phyloP scores from a whole-genome alignment of 2,113 vertebrate species.

The Heptranchias perlo region DNA sequence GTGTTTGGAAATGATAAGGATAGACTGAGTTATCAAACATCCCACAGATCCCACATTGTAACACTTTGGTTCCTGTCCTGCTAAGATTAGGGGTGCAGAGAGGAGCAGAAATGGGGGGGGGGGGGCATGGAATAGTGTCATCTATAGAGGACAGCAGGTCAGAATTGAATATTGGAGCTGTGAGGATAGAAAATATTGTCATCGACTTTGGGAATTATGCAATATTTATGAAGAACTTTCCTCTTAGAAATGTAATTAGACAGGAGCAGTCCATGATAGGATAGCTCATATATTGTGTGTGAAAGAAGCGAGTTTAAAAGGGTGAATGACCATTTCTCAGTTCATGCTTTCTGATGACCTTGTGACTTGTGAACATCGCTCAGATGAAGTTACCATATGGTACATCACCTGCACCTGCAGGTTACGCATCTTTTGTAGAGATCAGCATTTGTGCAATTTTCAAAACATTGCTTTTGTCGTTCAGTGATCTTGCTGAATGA shows the following conservation, averaged over 20 bases:
- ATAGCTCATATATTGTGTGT: background rate
- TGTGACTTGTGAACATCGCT: background rate
- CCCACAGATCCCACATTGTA: no score
- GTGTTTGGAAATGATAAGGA: background rate
- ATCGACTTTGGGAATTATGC: background rate
- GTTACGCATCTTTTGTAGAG: background rate
- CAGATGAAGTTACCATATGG: background rate
- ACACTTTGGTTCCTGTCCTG: background rate
- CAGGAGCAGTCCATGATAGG: background rate
- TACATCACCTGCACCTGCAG: background rate
- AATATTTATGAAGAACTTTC: background rate
- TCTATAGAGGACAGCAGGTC: background rate
- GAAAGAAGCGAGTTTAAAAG: background rate
- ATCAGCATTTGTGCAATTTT: background rate
- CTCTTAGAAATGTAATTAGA: background rate
- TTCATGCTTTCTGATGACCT: background rate
- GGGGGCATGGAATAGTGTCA: no score
- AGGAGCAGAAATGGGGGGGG: background rate
- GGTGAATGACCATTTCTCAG: background rate
- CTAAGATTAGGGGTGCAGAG: background rate
- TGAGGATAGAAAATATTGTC: background rate
- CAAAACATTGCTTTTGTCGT: background rate
- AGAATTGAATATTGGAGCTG: background rate
- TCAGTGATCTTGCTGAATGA: no score
- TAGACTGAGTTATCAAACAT: background rate